A percentile compares a stretch with the other conserved stretches of the same genome.
These are phyloP conservation scores for Cantharis rustica DNA, from an alignment of 2,888 invertebrate genomes.

Conservation along the genomic window DNA sequence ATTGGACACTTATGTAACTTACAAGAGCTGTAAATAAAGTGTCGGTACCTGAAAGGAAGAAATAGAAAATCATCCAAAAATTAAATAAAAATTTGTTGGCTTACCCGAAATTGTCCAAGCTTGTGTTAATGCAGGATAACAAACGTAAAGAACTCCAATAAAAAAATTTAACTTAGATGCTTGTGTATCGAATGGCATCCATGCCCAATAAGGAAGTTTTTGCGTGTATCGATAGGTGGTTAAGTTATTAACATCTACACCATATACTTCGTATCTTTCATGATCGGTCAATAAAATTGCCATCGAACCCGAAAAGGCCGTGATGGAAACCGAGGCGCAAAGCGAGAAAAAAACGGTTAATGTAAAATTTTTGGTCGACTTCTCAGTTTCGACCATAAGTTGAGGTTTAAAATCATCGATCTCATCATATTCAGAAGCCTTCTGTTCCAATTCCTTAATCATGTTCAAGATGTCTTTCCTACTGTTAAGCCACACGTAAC, in stretches of 20 bases:
- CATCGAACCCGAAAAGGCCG: conserved; percentile 18
- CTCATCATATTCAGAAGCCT: conserved; percentile 29
- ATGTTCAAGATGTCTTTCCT: conserved; percentile 33
- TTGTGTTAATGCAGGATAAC: conserved; percentile 29
- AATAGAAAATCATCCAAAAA: not conserved
- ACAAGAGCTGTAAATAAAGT: conserved; percentile 39
- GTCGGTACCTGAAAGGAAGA: conserved; percentile 36
- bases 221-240: conserved; percentile 33
- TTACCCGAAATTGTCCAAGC: conserved; percentile 33
- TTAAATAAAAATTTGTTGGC: not conserved
- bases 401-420: conserved; percentile 31
- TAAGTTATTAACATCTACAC: conserved; percentile 5
- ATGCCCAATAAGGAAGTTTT: conserved; percentile 33
- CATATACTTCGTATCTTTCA: conserved; percentile 5
- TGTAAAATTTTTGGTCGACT: conserved; percentile 29
- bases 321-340: conserved; percentile 12
- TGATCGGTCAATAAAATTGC: conserved; percentile 17
- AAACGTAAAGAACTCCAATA: conserved; percentile 28
- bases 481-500: conserved; percentile 34
- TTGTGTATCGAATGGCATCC: conserved; percentile 31
- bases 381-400: conserved; percentile 31
- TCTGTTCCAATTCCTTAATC: conserved; percentile 29
- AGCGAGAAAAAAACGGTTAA: conserved; percentile 10
- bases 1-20: conserved; percentile 38
- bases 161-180: conserved; percentile 21